Conservation (phyloP, 2,113 vertebrate species). For the Porphyrio hochstetteri region DNA sequence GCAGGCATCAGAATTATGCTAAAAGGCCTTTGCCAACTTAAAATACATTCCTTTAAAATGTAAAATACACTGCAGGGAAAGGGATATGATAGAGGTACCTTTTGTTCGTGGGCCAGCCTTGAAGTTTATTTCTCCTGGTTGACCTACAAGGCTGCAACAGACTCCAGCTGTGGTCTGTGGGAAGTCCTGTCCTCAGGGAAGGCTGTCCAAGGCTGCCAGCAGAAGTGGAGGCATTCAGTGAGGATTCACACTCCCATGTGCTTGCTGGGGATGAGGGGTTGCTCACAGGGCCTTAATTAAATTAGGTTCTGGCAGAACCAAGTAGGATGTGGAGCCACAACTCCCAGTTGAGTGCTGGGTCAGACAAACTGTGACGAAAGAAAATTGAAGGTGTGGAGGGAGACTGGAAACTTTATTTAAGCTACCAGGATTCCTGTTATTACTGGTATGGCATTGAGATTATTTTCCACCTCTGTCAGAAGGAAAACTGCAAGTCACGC, state of each 20-base stretch:
- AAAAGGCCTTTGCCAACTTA: background rate
- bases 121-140: background rate
- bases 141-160: background rate
- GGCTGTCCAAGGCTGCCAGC: background rate
- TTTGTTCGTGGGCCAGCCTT: background rate
- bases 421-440: background rate
- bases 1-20: background rate
- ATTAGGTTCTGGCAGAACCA: background rate
- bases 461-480: background rate
- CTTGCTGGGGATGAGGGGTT: no score
- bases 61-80: background rate
- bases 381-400: background rate
- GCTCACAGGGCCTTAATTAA: background rate
- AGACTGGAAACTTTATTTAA: background rate
- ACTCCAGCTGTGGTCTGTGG: background rate
- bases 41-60: background rate
- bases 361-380: background rate
- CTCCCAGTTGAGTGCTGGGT: background rate
- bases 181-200: background rate
- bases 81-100: background rate
- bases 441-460: background rate
- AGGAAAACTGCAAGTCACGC: background rate
- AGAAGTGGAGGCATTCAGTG: background rate
- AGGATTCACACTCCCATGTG: fast-evolving
- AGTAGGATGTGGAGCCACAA: background rate